phyloP scores from a whole-genome alignment of 2,888 invertebrate genomes.

The Caenorhabditis macrosperma region DNA sequence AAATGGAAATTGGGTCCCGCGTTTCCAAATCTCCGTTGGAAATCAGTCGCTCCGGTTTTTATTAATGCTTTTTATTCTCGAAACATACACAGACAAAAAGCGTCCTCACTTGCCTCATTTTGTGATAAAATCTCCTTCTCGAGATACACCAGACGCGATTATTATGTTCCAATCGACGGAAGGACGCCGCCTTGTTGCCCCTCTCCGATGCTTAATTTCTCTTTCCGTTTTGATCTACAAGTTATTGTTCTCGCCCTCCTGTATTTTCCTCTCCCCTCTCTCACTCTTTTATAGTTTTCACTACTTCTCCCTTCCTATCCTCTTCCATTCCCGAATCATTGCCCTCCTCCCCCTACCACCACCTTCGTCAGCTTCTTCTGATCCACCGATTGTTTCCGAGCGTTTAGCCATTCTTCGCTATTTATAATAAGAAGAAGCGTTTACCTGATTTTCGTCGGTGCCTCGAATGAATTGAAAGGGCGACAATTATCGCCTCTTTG shows the following conservation, averaged over 20 bases:
- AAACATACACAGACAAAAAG: conserved; percentile 3
- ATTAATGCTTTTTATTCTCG: conserved; percentile 9
- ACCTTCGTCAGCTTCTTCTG: background rate
- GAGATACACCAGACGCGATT: conserved; percentile 10
- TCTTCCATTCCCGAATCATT: background rate
- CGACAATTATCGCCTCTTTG: conserved; percentile 11
- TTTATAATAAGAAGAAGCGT: conserved; percentile 12
- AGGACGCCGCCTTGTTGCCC: background rate
- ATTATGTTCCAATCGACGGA: conserved; percentile 48
- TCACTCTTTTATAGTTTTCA: background rate
- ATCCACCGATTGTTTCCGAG: background rate
- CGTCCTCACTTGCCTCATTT: background rate
- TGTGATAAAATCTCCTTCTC: conserved; percentile 1
- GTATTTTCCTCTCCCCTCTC: no score
- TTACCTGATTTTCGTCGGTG: conserved; percentile 12
- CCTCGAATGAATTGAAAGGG: no score
- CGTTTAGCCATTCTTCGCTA: background rate
- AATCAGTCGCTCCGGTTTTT: conserved; percentile 14
- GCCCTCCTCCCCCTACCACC: no score
- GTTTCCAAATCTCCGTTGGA: background rate
- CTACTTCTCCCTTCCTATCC: background rate
- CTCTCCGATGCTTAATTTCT: background rate
- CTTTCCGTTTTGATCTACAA: conserved; percentile 7
- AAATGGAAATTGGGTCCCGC: background rate
- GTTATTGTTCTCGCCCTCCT: background rate